Evolutionary conservation across 2,113 vertebrate species (phyloP), one percentile per base, ranked within the genome.

Genomic region (Xenopus laevis): DNA sequence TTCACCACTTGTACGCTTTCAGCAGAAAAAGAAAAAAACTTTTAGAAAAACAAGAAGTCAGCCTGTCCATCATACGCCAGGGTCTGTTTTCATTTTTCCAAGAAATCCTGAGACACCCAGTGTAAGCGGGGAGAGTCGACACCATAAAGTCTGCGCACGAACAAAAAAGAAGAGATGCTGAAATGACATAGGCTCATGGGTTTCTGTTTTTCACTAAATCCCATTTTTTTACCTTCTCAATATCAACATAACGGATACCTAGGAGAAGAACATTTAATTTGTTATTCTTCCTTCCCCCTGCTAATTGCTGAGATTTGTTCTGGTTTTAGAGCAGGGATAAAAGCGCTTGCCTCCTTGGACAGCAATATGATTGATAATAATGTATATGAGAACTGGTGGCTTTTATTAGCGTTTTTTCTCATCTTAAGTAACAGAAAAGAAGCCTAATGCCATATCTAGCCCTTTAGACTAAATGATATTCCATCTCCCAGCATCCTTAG

Each of bases 71-170:
- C 63, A 46, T 74, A 50, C 21, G 64, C 72, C 63, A 67, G 57
- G 58, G 47, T 68, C 33, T 69, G 65, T 63, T 69, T 76, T 68
- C 58, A 55, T 63, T 63, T 76, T 76, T 76, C 73, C 66, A 76
- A 76, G 73, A 76, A 75, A 76, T 55, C 59, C 73, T 69, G 65
- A 63, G 73, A 69, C 73, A 76, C 65, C 45, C 73, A 74, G 53
- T 68, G 62, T 73, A 52, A 57, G 62, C 44, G 65, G 71, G 71
- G 62, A 68, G 65, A 68, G 69, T 20, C 44, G 45, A 76, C 66
- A 76, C 73, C 73, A 64, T 59, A 76, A 33, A 68, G 66, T 76
- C 73, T 76, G 66, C 66, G 62, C 58, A 76, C 17, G 23, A 68
- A 69, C 45, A 57, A 63, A 64, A 61, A 61, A 53, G 52, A 68